Evolutionary conservation across 1,140 invertebrate species (phyloP), one percentile per base, ranked within the genome.

Genomic region (Manduca sexta): DNA sequence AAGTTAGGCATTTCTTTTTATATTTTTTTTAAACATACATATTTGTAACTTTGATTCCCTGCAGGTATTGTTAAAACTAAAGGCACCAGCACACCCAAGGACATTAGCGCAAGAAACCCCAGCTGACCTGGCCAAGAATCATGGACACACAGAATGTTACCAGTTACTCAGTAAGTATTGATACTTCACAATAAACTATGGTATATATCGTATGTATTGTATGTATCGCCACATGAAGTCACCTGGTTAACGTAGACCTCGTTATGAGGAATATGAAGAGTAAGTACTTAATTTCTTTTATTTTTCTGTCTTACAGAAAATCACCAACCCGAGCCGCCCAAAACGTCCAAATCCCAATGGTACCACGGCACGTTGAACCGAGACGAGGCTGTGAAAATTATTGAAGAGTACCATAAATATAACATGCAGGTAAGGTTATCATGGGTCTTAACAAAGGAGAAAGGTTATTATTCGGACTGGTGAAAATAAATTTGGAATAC

Each of bases 311-410:
- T 60, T 56, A 3, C 60, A 91, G 90, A 89, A 71, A 90, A 90
- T 55, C 91, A 92, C 67, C 87, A 89, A 57, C 85, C 88, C 12
- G 90, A 91, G 17, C 63, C 84, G 0, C 87, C 93, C n/a, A 90
- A 86, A 64, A 93, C 91, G 21, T 88, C 85, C 18, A 88, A 86
- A 45, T 87, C 86, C 35, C 87, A 93, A 50, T 97, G 95, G 95
- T 96, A 95, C 71, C 95, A 97, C 84, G 92, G 93, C 12, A 93
- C 93, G 0, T 73, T 97, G 33, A 92, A 90, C 52, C 87, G 95
- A 44, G 87, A 91, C 47, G 94, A 94, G 79, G 93, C 93, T 0
- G 84, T 92, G 34, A 79, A 78, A 35, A 84, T 89, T 29, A 86
- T 89, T 34, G 83, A 90, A 59, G 88, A 87, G 29, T 89, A 88